These are phyloP conservation scores for Temnothorax longispinosus DNA, from an alignment of 1,140 invertebrate species.

Conservation along the genomic window DNA sequence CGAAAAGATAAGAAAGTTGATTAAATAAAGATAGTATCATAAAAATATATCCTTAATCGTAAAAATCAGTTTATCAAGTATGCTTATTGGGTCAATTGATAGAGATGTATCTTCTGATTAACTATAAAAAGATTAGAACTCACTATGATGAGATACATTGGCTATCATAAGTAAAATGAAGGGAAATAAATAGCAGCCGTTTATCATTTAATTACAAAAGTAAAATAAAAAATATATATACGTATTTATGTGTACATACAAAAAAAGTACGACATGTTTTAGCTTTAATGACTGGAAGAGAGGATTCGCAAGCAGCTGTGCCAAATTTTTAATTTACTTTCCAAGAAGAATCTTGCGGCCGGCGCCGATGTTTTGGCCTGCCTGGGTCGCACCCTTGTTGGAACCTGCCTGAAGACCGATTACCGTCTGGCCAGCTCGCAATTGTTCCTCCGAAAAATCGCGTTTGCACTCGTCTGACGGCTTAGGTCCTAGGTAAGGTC, in stretches of 20 bases:
- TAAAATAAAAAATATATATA: conserved; percentile 76
- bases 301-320: conserved; percentile 25
- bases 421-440: conserved; percentile 93
- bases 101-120: not conserved
- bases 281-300: conserved; percentile 65
- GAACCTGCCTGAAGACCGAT: conserved; percentile 97
- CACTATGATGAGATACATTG: not conserved
- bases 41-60: not conserved
- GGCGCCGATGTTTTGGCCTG: conserved; percentile 96
- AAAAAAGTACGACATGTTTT: conserved; percentile 67
- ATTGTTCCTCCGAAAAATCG: conserved; percentile 95
- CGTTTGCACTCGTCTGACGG: conserved; percentile 95
- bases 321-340: conserved; percentile 86
- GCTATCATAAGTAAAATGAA: not conserved
- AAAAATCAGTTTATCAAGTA: conserved; percentile 41
- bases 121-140: conserved; percentile 1
- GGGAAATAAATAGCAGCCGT: conserved; percentile 46
- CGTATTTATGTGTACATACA: conserved; percentile 73
- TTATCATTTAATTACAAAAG: conserved; percentile 80
- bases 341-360: conserved; percentile 93
- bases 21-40: conserved; percentile 6
- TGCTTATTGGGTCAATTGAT: not conserved
- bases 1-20: conserved; percentile 21
- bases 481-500: conserved; percentile 93
- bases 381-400: conserved; percentile 95